Base-by-base conservation (phyloP, 2,888 invertebrate species). In the Dioctria linearis region DNA sequence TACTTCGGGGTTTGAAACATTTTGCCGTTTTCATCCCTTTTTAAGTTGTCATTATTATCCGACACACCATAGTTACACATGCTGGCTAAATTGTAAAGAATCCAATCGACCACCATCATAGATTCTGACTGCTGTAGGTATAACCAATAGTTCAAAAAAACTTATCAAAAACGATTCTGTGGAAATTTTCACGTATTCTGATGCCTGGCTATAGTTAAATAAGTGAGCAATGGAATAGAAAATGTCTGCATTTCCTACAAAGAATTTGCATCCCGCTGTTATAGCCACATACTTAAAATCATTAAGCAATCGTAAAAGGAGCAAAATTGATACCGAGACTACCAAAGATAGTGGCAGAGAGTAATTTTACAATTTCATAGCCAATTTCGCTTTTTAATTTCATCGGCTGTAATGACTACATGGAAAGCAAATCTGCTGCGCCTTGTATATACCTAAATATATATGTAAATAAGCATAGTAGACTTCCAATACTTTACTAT, bases 331-430 rank as follows among this genome's bases (percentile, higher is more conserved):
- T 49, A 49, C 39, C 40, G 13, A 13, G 43, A 11, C 57, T 59
- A 63, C 49, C 61, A 25, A 37, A 6, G 8, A 42, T 13, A 42
- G 13, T 43, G 43, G 25, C 61, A 75, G 59, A 40, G 46, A 49
- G 51, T 46, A 76, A 76, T 76, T 76, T 76, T 43, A 61, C 63
- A 76, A 63, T 76, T 76, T 76, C 76, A 76, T 76, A 46, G 76
- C 76, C 76, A 63, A 76, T 76, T 63, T 76, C 42, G 76, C 39
- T 63, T 76, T 76, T 76, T 76, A 76, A 76, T 76, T 76, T 63
- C 63, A 25, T 76, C 66, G 13, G 8, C 8, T 40, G 63, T 9
- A 63, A 8, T 37, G 63, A 40, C 63, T 54, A 54, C 11, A 4
- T 9, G 13, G 63, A 40, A 25, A 63, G 13, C 9, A 9, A 63